Evolutionary conservation across 2,113 vertebrate genomes (phyloP).

Genomic region (Merops nubicus): DNA sequence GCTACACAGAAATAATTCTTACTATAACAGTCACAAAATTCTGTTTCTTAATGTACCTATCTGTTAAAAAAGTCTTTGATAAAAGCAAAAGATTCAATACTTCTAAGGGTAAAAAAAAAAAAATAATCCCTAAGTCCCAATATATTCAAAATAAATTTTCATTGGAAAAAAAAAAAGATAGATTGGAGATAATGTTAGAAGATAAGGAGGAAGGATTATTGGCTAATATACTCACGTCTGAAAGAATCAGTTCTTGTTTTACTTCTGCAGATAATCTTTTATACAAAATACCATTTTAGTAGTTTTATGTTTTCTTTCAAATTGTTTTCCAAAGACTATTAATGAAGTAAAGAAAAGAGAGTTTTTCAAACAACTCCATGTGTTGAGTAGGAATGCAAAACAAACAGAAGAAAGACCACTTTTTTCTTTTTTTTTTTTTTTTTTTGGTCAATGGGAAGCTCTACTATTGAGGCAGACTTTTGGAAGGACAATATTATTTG

Average conservation of each 20-base stretch:
- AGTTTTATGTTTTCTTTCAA: slow-evolving; percentile 42
- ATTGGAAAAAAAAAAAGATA: not conserved
- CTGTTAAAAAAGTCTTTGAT: slow-evolving; percentile 54
- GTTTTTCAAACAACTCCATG: not conserved
- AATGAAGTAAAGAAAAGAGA: not conserved
- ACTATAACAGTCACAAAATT: not conserved
- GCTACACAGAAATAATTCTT: not conserved
- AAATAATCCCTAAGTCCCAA: not conserved
- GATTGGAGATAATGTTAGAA: not conserved
- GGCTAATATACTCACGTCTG: slow-evolving; percentile 33
- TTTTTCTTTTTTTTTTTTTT: too few relatives aligned
- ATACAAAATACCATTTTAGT: slow-evolving; percentile 30
- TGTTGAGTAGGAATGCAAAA: not conserved
- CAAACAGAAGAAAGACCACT: not conserved
- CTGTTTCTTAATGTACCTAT: slow-evolving; percentile 30
- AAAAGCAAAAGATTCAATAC: slow-evolving; percentile 12
- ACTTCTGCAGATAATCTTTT: slow-evolving; percentile 31
- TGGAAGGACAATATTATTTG: not conserved
- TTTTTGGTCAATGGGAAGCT: not conserved
- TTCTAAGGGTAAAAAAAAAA: slow-evolving; percentile 25
- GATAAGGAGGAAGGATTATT: slow-evolving; percentile 23
- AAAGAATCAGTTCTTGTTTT: slow-evolving; percentile 47
- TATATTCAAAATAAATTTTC: slow-evolving; percentile 44
- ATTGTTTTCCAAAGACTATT: slow-evolving; percentile 33
- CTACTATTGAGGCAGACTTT: not conserved